Percentiles rank a stretch among this genome's conserved stretches.
These are phyloP conservation scores for Botia almorhae DNA, from an alignment of 2,797 vertebrate genomes.

Conservation along the genomic window DNA sequence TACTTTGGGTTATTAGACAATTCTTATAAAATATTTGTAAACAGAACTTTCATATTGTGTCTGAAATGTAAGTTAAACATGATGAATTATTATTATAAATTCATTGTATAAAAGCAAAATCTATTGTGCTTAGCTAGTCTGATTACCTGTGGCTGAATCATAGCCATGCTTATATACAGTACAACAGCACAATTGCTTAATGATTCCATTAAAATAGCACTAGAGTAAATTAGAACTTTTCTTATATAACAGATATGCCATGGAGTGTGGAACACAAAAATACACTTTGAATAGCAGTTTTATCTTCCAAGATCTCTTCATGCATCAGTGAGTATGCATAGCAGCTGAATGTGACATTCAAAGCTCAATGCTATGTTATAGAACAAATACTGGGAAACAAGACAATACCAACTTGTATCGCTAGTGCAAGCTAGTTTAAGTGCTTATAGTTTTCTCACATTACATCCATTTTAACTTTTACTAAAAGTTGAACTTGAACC, in stretches of 20 bases:
- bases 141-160: too few relatives aligned
- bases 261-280: background rate
- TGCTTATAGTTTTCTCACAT: background rate
- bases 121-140: too few relatives aligned
- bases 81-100: too few relatives aligned
- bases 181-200: background rate
- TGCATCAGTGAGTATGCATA: background rate
- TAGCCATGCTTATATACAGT: too few relatives aligned
- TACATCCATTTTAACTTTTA: background rate
- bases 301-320: background rate
- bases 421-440: background rate
- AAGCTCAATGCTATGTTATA: background rate
- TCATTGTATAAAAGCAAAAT: too few relatives aligned
- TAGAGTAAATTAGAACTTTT: background rate
- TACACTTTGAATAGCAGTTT: background rate
- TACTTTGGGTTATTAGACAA: too few relatives aligned
- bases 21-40: too few relatives aligned
- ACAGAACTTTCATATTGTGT: too few relatives aligned
- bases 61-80: too few relatives aligned
- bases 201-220: background rate
- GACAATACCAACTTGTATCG: background rate
- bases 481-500: background rate
- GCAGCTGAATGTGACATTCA: background rate
- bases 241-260: background rate
- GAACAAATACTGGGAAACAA: background rate